Evolutionary conservation across 2,888 invertebrate species (phyloP), one percentile per base, ranked within the genome.

Genomic region (Cloeon dipterum): DNA sequence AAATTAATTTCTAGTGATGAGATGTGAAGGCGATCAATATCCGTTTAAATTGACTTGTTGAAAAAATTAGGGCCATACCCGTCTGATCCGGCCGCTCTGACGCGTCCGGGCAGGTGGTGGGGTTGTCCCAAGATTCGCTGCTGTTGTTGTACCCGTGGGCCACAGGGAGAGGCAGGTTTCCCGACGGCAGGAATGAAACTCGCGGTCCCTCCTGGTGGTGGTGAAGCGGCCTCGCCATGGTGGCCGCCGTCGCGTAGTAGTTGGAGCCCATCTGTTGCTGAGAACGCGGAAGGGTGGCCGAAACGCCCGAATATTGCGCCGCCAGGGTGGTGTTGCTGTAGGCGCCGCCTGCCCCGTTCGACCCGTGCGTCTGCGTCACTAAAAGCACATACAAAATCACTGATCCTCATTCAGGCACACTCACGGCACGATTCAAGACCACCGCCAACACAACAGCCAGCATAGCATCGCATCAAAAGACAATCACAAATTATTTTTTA

Each of bases 151-250:
- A 61, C 61, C 61, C 66, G 68, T 66, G 70, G 68, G 78, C 82
- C 82, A 76, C 83, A 83, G 83, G 85, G 83, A 73, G 81, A 76
- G 70, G 73, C 82, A 77, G 82, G 83, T 85, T 85, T 85, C 82
- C 83, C 83, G 79, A 76, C 62, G 68, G 68, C 20, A 36, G 36
- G 37, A 40, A 35, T 25, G 39, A 35, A 37, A 39, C 35, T 39
- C 34, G 39, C 35, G 34, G 23, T 33, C 39, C 34, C 18, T 21
- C 21, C 38, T 21, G 23, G n/a, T 21, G 21, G 29, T 29, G 29
- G n/a, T 29, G 29, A 14, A 29, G 14, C 10, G 29, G 29, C 13
- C 29, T n/a, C 13, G n/a, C 13, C 29, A 11, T 7, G n/a, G 29
- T 11, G n/a, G n/a, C n/a, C n/a, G 29, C 8, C 29, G 8, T 7